Base-by-base conservation (phyloP, 2,888 invertebrate genomes). In the Spodoptera picta region DNA sequence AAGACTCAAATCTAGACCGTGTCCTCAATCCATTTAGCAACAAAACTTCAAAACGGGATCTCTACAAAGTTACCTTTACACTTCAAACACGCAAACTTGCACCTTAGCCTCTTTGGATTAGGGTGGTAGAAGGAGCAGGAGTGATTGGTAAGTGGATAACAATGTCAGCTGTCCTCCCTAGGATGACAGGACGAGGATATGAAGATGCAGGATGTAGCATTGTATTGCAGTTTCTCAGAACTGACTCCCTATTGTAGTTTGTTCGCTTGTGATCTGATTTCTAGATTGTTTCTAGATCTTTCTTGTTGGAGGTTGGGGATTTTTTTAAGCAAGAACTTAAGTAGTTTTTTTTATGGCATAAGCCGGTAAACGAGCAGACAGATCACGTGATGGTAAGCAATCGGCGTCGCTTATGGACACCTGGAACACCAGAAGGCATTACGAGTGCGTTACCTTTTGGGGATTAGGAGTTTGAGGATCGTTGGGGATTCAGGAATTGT, bases 161-260 rank as follows among this genome's bases (percentile, higher is more conserved):
- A 64, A 64, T 69, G 56, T 46, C 69, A 59, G 41, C 46, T 5
- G 45, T 14, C 31, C 31, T 9, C 55, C 57, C 56, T 73, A 70
- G 69, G 71, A 71, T 31, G 58, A 46, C 69, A 70, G 69, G 71
- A 71, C 23, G 58, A 46, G 42, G n/a, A 43, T 43, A 62, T 56
- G 46, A 67, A 53, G 50, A 61, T 60, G 45, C 46, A 67, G 62
- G 60, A 68, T 63, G 55, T 67, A 24, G 23, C 46, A 65, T 73
- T 68, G 60, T 71, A 23, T 73, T 66, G 75, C 72, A 75, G 60
- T 55, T 36, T 64, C 58, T 52, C 1, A 46, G 48, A 58, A 43
- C 55, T 64, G 53, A 49, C 12, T 36, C 14, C 19, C 52, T 56
- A 64, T 50, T 12, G 7, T 3, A 44, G 1, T 12, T 4, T 47